Percentiles rank a stretch among this genome's conserved stretches.
These are phyloP conservation scores for Otolemur crassicaudatus DNA, from an alignment of 2,797 vertebrate genomes.

Conservation along the genomic window DNA sequence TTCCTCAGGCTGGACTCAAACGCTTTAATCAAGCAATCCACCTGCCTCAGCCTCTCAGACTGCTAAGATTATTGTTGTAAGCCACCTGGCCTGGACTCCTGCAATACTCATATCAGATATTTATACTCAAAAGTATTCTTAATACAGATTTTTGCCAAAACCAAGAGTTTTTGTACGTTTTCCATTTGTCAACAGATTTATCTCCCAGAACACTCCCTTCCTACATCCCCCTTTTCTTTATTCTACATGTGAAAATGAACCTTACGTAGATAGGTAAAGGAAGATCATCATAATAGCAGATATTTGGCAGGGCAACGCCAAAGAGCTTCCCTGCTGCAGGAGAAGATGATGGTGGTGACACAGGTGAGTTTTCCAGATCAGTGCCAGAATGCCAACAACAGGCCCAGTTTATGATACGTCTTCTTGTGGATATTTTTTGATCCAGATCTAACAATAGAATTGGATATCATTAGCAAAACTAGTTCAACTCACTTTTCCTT, in stretches of 20 bases:
- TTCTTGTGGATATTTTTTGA: constrained; percentile 93
- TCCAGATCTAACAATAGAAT: constrained; percentile 88
- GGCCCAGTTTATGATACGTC: constrained; percentile 95
- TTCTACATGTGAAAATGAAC: constrained; percentile 45
- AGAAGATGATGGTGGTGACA: constrained; percentile 88
- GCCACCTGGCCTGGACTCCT: neutral
- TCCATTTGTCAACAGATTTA: neutral
- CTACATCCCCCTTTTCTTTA: neutral
- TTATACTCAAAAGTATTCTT: constrained; percentile 10
- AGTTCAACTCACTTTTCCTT: constrained; percentile 66
- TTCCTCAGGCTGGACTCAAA: too few species aligned
- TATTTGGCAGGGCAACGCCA: constrained; percentile 90
- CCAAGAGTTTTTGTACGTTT: neutral
- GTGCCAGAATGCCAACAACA: constrained; percentile 93
- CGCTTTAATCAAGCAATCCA: too few species aligned
- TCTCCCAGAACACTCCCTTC: neutral
- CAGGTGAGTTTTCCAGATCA: constrained; percentile 90
- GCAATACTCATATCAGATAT: neutral
- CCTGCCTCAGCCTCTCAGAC: too few species aligned
- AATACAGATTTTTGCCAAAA: neutral
- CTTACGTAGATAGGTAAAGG: constrained; percentile 96
- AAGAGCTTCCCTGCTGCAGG: constrained; percentile 91
- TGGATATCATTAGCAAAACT: constrained; percentile 73
- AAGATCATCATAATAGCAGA: constrained; percentile 93
- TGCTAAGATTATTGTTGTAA: too few species aligned